These are phyloP conservation scores for Lepidochrysops patricia DNA, from an alignment of 2,888 invertebrate genomes.

Conservation along the genomic window DNA sequence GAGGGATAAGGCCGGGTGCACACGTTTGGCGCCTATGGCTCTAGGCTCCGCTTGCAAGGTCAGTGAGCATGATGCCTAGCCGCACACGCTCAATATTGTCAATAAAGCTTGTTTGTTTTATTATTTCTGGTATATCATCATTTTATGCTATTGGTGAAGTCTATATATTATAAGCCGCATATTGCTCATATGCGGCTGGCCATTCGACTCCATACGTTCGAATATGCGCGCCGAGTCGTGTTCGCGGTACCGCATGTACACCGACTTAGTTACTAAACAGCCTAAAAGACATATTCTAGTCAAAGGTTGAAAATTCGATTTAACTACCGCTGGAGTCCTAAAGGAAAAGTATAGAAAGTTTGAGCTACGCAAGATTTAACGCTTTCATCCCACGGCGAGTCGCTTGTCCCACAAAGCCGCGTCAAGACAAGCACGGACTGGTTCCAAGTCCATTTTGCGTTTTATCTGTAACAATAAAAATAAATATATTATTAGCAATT, in stretches of 20 bases:
- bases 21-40: constrained; percentile 60
- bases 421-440: background rate
- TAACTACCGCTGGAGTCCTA: constrained; percentile 30
- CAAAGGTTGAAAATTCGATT: constrained; percentile 4
- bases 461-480: background rate
- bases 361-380: constrained; percentile 28
- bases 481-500: too few species aligned
- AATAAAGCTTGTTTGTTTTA: too few species aligned
- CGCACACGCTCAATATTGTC: too few species aligned
- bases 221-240: constrained; percentile 36
- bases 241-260: constrained; percentile 48
- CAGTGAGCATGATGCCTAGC: constrained; percentile 38
- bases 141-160: too few species aligned
- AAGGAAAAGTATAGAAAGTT: constrained; percentile 20
- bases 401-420: background rate
- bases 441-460: background rate
- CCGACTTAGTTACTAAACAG: constrained; percentile 28
- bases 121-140: too few species aligned
- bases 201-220: constrained; percentile 29
- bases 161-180: too few species aligned
- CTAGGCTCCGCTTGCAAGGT: constrained; percentile 50
- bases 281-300: constrained; percentile 11
- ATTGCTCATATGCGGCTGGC: too few species aligned
- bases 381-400: constrained; percentile 18
- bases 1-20: constrained; percentile 36